Evolutionary conservation across 2,797 vertebrate genomes (phyloP).

Genomic region (Hyperoplus immaculatus): DNA sequence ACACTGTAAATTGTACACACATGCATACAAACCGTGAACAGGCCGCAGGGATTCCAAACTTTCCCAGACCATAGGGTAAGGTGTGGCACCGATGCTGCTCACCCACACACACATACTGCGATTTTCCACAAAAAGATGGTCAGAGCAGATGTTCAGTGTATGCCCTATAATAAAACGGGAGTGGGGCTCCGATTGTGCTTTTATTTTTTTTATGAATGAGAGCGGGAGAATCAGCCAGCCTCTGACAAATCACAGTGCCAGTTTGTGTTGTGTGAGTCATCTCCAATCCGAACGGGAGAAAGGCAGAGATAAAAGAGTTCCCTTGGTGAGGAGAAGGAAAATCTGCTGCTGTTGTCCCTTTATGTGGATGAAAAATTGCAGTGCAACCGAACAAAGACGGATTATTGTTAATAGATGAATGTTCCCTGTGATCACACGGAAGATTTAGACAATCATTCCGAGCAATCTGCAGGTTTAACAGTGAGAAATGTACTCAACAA

Average conservation of each 20-base stretch:
- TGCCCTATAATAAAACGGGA: constrained; percentile 59
- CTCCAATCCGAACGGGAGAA: constrained; percentile 62
- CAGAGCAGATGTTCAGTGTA: constrained; percentile 48
- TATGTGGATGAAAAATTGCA: constrained; percentile 56
- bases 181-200: constrained; percentile 54
- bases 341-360: constrained; percentile 56
- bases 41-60: constrained; percentile 14
- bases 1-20: constrained; percentile 22
- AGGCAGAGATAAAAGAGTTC: constrained; percentile 59
- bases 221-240: constrained; percentile 69
- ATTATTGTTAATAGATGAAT: constrained; percentile 53
- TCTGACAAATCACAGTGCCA: constrained; percentile 73
- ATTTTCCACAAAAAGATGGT: constrained; percentile 19
- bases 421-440: constrained; percentile 36
- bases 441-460: constrained; percentile 29
- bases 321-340: constrained; percentile 55
- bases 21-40: constrained; percentile 21
- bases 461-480: constrained; percentile 29
- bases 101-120: constrained; percentile 43
- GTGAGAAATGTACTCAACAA: constrained; percentile 9
- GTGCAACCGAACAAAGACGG: constrained; percentile 30
- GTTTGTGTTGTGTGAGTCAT: constrained; percentile 80
- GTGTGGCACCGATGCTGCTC: constrained; percentile 23
- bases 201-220: constrained; percentile 80
- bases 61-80: constrained; percentile 30